These are phyloP conservation scores for Rhagonycha lutea DNA, from an alignment of 2,888 invertebrate genomes.

Conservation along the genomic window DNA sequence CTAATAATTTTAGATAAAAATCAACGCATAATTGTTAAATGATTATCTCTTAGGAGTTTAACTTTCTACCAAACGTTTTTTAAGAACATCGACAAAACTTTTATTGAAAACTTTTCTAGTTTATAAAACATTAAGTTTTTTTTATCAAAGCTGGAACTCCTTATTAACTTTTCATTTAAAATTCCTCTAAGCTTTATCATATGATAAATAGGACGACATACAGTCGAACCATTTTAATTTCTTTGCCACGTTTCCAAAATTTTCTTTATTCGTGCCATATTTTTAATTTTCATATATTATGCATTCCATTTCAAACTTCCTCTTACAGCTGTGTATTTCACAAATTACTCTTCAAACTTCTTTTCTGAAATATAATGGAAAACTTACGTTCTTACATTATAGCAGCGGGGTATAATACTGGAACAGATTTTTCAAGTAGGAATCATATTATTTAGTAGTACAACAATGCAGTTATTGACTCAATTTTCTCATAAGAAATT, in stretches of 20 bases:
- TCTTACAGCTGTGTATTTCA: not conserved
- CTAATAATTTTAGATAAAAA: slow-evolving; percentile 16
- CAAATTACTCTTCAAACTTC: not conserved
- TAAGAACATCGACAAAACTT: not conserved
- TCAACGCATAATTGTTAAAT: not conserved
- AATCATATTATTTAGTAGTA: no score
- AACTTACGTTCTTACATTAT: not conserved
- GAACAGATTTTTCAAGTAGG: no score
- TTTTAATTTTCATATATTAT: not conserved
- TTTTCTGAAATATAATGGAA: not conserved
- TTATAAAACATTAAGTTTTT: not conserved
- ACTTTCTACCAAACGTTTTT: not conserved
- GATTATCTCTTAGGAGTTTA: not conserved
- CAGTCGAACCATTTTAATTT: not conserved
- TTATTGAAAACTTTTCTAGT: not conserved
- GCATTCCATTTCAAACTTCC: not conserved
- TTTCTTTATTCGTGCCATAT: not conserved
- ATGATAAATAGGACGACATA: not conserved
- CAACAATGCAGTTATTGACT: no score
- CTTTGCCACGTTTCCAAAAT: not conserved
- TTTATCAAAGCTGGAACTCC: not conserved
- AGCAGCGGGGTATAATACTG: not conserved
- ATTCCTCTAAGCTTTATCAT: not conserved
- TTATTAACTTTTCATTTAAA: not conserved
- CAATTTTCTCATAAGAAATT: no score